These are phyloP conservation scores for Drosophila chauvacae DNA, from an alignment of 1,140 invertebrate species.

Conservation along the genomic window DNA sequence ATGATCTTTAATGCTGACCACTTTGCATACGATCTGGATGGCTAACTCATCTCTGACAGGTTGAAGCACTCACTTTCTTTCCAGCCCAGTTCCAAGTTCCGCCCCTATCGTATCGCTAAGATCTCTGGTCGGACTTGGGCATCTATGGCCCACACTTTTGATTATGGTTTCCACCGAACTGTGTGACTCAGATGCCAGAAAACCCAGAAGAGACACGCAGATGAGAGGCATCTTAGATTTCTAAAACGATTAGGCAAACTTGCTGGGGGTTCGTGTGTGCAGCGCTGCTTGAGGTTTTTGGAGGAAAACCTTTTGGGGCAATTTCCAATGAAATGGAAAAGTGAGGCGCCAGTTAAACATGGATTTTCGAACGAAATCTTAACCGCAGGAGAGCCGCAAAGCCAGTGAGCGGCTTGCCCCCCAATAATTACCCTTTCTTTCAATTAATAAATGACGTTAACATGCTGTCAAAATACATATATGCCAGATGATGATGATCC, in stretches of 20 bases:
- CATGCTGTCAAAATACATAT: constrained; percentile 76
- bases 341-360: constrained; percentile 57
- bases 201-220: constrained; percentile 33
- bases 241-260: constrained; percentile 70
- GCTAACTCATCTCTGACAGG: constrained; percentile 70
- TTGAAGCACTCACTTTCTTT: constrained; percentile 70
- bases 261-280: constrained; percentile 30
- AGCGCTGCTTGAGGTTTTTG: constrained; percentile 55
- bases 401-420: constrained; percentile 1
- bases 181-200: constrained; percentile 53
- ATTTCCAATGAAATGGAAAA: constrained; percentile 76
- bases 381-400: constrained; percentile 64
- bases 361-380: constrained; percentile 60
- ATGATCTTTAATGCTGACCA: constrained; percentile 49
- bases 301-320: constrained; percentile 41
- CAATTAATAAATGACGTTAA: constrained; percentile 83
- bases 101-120: constrained; percentile 59
- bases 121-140: constrained; percentile 14
- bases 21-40: constrained; percentile 59
- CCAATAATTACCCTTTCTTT: constrained; percentile 68
- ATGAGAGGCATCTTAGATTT: constrained; percentile 65
- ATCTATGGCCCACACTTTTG: constrained; percentile 64
- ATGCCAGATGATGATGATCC: constrained; percentile 71
- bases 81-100: constrained; percentile 41
- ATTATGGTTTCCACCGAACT: constrained; percentile 58